Evolutionary conservation across 1,140 invertebrate species (phyloP).

Genomic region (Eupeodes corollae): DNA sequence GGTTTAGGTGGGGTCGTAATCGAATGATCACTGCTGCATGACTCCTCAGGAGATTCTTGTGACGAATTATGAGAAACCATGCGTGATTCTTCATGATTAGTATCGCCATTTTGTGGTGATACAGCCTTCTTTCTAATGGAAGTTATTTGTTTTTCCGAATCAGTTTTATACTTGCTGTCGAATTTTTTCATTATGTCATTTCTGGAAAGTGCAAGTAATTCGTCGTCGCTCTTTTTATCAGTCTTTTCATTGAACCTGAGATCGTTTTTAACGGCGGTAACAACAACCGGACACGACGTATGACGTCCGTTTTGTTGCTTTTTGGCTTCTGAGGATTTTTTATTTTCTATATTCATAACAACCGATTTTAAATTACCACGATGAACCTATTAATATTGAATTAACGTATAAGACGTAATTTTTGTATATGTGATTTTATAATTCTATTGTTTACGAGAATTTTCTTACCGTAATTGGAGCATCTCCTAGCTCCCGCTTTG

Average conservation of each 20-base stretch:
- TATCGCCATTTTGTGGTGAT: too few relatives aligned
- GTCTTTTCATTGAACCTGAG: neutral
- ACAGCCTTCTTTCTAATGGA: too few relatives aligned
- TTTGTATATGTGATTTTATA: neutral
- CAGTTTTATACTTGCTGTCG: constrained; percentile 33
- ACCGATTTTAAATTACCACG: constrained; percentile 35
- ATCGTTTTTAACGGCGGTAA: constrained; percentile 8
- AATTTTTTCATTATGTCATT: constrained; percentile 29
- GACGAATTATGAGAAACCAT: neutral
- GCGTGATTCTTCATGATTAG: neutral
- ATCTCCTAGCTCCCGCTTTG: constrained; percentile 47
- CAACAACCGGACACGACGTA: constrained; percentile 15
- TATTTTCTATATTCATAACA: constrained; percentile 37
- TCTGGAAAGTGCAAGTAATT: constrained; percentile 12
- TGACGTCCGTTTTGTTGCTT: constrained; percentile 8
- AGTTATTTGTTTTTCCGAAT: constrained; percentile 25
- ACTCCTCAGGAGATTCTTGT: neutral
- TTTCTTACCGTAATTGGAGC: constrained; percentile 48
- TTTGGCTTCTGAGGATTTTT: constrained; percentile 17
- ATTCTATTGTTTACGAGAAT: neutral
- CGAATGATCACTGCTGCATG: constrained; percentile 12
- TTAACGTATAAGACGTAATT: neutral
- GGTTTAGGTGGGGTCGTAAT: constrained; percentile 53
- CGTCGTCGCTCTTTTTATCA: constrained; percentile 2
- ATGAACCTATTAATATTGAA: constrained; percentile 20